Percentiles rank a stretch among this genome's conserved stretches.
Evolutionary conservation across 1,140 invertebrate species (phyloP).

Genomic region (Bombus sylvicola): DNA sequence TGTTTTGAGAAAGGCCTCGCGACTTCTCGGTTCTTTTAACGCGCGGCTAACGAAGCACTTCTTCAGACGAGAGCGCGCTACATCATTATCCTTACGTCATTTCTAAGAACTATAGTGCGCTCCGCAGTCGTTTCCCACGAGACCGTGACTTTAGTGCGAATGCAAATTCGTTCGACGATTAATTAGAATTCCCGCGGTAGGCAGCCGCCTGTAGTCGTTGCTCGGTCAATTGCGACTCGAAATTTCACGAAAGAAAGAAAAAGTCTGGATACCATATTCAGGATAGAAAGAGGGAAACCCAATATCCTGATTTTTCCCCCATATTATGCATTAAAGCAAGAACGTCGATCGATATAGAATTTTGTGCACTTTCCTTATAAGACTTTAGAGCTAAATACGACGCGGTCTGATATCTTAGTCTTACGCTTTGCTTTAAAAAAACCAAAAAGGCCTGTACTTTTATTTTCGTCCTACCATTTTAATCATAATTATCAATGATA

Average conservation of each 20-base stretch:
- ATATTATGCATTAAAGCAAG: not conserved
- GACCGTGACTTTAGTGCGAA: constrained; percentile 51
- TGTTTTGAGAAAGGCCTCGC: constrained; percentile 5
- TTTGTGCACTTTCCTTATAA: not conserved
- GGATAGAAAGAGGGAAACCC: not conserved
- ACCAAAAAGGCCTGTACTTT: too few relatives aligned
- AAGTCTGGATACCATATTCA: not conserved
- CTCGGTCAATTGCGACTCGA: not conserved
- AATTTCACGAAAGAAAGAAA: not conserved
- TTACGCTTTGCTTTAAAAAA: too few relatives aligned
- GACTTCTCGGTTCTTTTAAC: not conserved
- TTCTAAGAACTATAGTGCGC: constrained; percentile 26
- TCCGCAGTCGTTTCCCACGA: constrained; percentile 22
- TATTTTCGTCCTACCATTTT: too few relatives aligned
- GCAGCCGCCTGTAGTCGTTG: constrained; percentile 16
- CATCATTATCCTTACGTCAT: constrained; percentile 49
- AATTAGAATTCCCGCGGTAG: constrained; percentile 50
- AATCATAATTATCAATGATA: too few relatives aligned
- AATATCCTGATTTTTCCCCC: not conserved
- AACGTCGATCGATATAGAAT: not conserved
- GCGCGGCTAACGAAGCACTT: constrained; percentile 19
- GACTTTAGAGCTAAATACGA: not conserved
- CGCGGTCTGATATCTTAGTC: too few relatives aligned
- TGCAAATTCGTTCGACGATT: constrained; percentile 54
- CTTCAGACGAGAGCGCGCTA: not conserved